Evolutionary conservation across 1,140 invertebrate species (phyloP).

Genomic region (Drosophila tristis): DNA sequence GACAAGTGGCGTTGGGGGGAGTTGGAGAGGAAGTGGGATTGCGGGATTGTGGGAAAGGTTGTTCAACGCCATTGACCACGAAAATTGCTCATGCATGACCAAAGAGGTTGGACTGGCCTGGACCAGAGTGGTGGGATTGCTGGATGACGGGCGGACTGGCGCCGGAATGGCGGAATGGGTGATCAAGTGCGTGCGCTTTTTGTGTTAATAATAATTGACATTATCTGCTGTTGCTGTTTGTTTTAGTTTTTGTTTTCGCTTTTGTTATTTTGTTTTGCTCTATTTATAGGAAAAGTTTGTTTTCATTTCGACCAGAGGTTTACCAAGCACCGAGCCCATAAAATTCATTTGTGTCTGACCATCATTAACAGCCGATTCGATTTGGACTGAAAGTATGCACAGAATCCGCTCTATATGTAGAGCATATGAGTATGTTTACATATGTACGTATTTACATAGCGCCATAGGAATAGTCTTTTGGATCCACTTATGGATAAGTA

Average conservation of each 20-base stretch:
- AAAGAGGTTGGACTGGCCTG: background rate
- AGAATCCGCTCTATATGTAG: too few species aligned
- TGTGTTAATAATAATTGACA: conserved; percentile 77
- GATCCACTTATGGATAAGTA: too few species aligned
- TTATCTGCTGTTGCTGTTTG: conserved; percentile 54
- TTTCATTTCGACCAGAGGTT: background rate
- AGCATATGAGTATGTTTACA: too few species aligned
- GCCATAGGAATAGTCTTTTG: too few species aligned
- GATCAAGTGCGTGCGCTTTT: conserved; percentile 56
- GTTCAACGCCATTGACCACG: conserved; percentile 72
- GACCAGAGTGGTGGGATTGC: background rate
- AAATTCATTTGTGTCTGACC: too few species aligned
- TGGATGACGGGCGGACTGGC: background rate
- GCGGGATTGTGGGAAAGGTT: conserved; percentile 2
- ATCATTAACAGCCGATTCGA: too few species aligned
- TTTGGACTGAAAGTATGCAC: too few species aligned
- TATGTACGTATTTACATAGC: too few species aligned
- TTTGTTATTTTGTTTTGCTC: conserved; percentile 44
- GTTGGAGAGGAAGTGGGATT: background rate
- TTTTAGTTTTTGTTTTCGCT: conserved; percentile 27
- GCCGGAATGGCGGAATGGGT: background rate
- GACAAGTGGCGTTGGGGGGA: conserved; percentile 6
- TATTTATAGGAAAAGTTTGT: conserved; percentile 58
- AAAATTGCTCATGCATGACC: conserved; percentile 66
- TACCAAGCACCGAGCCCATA: too few species aligned